phyloP scores from a whole-genome alignment of 2,113 vertebrate genomes.

The Excalfactoria chinensis region DNA sequence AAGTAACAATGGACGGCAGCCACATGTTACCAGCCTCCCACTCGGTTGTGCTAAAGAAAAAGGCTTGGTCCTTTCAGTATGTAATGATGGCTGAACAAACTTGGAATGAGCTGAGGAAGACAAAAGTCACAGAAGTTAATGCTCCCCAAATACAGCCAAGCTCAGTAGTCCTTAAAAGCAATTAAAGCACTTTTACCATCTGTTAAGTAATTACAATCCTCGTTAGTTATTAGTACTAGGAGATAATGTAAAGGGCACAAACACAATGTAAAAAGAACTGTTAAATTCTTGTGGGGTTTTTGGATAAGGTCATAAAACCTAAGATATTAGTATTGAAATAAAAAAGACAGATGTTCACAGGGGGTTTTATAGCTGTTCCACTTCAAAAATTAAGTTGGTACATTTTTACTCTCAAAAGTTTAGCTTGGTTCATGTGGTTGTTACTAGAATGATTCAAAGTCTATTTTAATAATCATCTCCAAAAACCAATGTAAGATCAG shows the following conservation, averaged over 20 bases:
- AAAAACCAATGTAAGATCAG: not conserved
- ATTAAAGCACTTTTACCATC: constrained; percentile 62
- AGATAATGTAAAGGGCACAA: constrained; percentile 48
- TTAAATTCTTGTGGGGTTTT: constrained; percentile 1
- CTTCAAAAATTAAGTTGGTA: not conserved
- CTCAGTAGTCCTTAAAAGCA: constrained; percentile 50
- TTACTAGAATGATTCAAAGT: not conserved
- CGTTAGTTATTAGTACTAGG: constrained; percentile 61
- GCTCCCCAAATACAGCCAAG: constrained; percentile 27
- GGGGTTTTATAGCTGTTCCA: not conserved
- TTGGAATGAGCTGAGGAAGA: constrained; percentile 43
- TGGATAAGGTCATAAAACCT: constrained; percentile 31
- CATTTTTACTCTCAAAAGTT: not conserved
- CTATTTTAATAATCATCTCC: not conserved
- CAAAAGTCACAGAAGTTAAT: constrained; percentile 47
- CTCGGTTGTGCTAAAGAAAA: not conserved
- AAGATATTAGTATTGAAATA: constrained; percentile 48
- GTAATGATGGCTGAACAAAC: constrained; percentile 18
- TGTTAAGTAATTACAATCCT: constrained; percentile 65
- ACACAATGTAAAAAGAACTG: constrained; percentile 27
- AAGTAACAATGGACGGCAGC: not conserved
- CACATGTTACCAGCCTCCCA: not conserved
- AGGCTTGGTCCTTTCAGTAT: not conserved
- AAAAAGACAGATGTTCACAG: constrained; percentile 41
- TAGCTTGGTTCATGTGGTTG: not conserved